phyloP scores from a whole-genome alignment of 1,140 invertebrate genomes.

The Amyelois transitella region DNA sequence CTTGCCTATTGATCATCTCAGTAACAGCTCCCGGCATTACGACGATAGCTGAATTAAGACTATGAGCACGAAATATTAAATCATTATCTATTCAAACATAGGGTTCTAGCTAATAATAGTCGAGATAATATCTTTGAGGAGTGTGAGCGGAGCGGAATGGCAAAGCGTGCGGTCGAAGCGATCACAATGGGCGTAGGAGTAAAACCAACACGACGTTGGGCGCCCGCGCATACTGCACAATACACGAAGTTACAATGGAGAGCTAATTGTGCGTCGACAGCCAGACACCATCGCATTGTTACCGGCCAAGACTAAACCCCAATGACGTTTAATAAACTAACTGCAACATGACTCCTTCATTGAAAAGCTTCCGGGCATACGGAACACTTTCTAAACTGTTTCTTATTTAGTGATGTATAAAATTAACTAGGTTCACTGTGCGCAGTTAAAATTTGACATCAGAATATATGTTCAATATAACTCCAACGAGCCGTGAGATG shows the following conservation, averaged over 20 bases:
- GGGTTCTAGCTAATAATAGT: slow-evolving; percentile 44
- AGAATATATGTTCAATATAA: slow-evolving; percentile 30
- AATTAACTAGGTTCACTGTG: slow-evolving; percentile 27
- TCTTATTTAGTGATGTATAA: slow-evolving; percentile 26
- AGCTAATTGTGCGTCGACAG: slow-evolving; percentile 66
- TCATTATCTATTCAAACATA: slow-evolving; percentile 48
- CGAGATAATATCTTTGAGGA: slow-evolving; percentile 49
- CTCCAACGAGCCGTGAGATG: slow-evolving; percentile 60
- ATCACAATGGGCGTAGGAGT: slow-evolving; percentile 60
- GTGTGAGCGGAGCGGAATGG: slow-evolving; percentile 25
- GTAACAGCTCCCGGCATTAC: slow-evolving; percentile 31
- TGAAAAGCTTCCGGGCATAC: slow-evolving; percentile 14
- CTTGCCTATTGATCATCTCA: slow-evolving; percentile 16
- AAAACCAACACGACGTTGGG: slow-evolving; percentile 35
- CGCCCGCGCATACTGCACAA: slow-evolving; percentile 42
- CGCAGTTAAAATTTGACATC: slow-evolving; percentile 26
- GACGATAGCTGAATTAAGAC: slow-evolving; percentile 30
- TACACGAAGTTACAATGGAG: slow-evolving; percentile 43
- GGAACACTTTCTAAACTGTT: slow-evolving; percentile 12
- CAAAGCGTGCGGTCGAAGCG: slow-evolving; percentile 28
- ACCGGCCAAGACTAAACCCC: slow-evolving; percentile 14
- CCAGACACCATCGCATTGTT: slow-evolving; percentile 28
- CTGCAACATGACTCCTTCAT: slow-evolving; percentile 12
- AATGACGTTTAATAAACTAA: slow-evolving; percentile 14
- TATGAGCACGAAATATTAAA: slow-evolving; percentile 34